Conservation (phyloP, 2,888 invertebrate genomes). For the Noctuana brunneofusca region DNA sequence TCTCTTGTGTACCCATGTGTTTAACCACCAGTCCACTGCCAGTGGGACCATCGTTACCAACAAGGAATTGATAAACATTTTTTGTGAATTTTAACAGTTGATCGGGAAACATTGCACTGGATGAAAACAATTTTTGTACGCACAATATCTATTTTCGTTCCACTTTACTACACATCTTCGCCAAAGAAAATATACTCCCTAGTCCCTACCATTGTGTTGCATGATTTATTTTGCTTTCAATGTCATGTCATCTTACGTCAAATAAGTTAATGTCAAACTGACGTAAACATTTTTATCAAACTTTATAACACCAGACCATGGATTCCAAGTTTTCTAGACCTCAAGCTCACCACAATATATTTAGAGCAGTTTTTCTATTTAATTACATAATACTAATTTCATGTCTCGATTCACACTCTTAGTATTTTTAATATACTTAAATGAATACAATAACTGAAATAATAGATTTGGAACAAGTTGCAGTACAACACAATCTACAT, state of each 20-base stretch:
- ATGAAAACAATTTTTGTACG: not conserved
- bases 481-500: too few species aligned
- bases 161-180: constrained; percentile 18
- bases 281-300: not conserved
- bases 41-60: constrained; percentile 43
- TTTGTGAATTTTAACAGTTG: constrained; percentile 49
- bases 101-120: constrained; percentile 52
- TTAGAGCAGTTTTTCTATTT: too few species aligned
- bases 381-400: too few species aligned
- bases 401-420: too few species aligned
- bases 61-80: constrained; percentile 52
- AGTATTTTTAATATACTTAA: too few species aligned
- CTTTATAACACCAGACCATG: not conserved
- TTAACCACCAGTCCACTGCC: constrained; percentile 75
- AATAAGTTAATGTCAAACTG: not conserved
- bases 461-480: too few species aligned
- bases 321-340: not conserved
- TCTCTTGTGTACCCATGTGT: constrained; percentile 81
- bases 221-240: constrained; percentile 25
- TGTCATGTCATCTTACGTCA: not conserved
- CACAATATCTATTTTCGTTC: constrained; percentile 1
- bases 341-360: too few species aligned
- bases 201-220: not conserved
- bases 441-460: too few species aligned
- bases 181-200: constrained; percentile 25